Base-by-base conservation (phyloP, 92 coral and sea anemone species). In the Porites lobata region DNA sequence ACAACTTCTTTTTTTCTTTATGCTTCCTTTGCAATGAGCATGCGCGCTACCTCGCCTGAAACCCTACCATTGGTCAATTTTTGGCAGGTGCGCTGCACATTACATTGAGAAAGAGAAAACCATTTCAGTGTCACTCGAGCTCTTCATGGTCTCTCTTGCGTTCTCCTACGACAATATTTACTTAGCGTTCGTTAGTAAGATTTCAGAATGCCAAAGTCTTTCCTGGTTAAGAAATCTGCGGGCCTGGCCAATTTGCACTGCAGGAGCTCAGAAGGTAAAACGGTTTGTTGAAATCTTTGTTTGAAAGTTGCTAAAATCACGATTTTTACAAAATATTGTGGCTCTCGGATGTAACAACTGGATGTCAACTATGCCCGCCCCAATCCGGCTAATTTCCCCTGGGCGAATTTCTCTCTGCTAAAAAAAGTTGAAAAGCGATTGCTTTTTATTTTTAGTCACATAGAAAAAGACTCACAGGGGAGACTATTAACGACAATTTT, bases 41-140 rank as follows among this genome's bases (percentile, higher is more conserved):
- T 93, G 98, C 98, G 98, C 78, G 66, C 85, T 90, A 75, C 15
- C 18, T 26, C 53, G 32, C 74, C 74, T 76, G 86, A 91, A 82
- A 80, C 93, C 96, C 70, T 79, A 67, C 93, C 94, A 95, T 95
- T 95, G 98, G 98, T 78, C 81, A 87, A 73, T 88, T 88, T 93
- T 78, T 93, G 94, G 92, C 98, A 95, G 98, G 96, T 95, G 98
- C 85, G 56, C 78, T 77, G 81, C 94, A 94, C 94, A 91, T 95
- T 90, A 94, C 95, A 90, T 90, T 90, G 94, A 81, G 74, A 71
- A 63, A 75, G 93, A 90, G 87, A 93, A 85, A 90, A 78, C 91
- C 93, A 92, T 65, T 81, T 92, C 90, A 68, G 85, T 83, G 92
- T 89, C 90, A 78, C 77, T 86, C 91, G 91, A 90, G 90, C 90